Evolutionary conservation across 1,140 invertebrate species (phyloP).

Genomic region (Venustaconcha ellipsiformis): DNA sequence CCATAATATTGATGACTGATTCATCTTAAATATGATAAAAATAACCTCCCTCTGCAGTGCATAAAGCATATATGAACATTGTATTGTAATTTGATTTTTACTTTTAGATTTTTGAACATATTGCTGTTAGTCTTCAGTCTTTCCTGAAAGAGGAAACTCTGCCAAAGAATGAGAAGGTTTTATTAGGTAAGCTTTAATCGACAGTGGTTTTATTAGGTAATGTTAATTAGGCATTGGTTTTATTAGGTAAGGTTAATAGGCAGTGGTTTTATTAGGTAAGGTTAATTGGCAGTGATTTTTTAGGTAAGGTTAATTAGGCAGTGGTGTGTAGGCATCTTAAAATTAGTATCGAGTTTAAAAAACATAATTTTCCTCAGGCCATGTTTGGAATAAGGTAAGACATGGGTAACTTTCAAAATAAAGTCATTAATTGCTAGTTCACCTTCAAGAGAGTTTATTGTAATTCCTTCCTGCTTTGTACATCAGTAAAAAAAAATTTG

Average conservation of each 20-base stretch:
- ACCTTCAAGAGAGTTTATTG: too few relatives aligned
- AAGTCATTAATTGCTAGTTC: too few relatives aligned
- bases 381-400: too few relatives aligned
- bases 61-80: neutral
- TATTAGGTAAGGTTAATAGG: neutral
- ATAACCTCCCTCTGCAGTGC: constrained; percentile 8
- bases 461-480: too few relatives aligned
- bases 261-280: neutral
- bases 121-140: constrained; percentile 19
- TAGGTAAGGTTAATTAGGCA: too few relatives aligned
- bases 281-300: neutral
- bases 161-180: neutral
- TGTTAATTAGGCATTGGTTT: neutral
- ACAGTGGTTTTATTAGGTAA: neutral
- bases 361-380: too few relatives aligned
- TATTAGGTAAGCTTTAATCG: constrained; percentile 12
- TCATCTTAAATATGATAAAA: too few relatives aligned
- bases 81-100: neutral
- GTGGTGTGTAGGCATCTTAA: too few relatives aligned
- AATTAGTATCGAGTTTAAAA: too few relatives aligned
- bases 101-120: constrained; percentile 33
- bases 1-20: too few relatives aligned
- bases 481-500: too few relatives aligned
- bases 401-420: too few relatives aligned
- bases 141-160: constrained; percentile 13